phyloP scores from a whole-genome alignment of 2,888 invertebrate genomes.

The Stenolophus ochropezus region DNA sequence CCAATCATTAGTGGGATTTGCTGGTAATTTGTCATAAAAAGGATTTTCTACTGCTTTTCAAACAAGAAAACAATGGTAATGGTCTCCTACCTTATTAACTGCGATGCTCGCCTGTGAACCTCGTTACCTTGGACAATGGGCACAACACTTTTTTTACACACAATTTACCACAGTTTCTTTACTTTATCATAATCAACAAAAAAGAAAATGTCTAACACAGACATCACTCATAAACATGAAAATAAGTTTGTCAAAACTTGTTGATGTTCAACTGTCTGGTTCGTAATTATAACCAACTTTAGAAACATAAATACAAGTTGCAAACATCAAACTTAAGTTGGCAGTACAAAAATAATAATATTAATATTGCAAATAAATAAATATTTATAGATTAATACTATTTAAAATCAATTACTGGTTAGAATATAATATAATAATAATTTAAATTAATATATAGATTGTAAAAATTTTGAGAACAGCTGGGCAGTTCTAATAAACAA shows the following conservation, averaged over 20 bases:
- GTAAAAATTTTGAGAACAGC: no score
- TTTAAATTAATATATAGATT: no score
- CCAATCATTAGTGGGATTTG: not conserved
- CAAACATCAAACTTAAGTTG: no score
- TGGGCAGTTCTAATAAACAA: no score
- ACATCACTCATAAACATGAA: not conserved
- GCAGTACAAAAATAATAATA: no score
- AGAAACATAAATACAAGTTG: not conserved
- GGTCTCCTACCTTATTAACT: not conserved
- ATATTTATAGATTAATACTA: no score
- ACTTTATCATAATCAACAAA: not conserved
- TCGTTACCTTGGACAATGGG: not conserved
- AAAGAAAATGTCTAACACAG: not conserved
- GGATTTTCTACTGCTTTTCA: not conserved
- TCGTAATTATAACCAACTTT: not conserved
- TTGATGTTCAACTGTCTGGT: not conserved
- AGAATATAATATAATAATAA: no score
- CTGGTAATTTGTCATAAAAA: not conserved
- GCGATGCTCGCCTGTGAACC: not conserved
- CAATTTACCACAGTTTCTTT: not conserved
- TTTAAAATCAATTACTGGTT: no score
- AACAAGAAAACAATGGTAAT: slow-evolving; percentile 2
- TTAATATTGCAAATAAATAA: no score
- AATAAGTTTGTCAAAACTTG: not conserved
- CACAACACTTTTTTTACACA: slow-evolving; percentile 7